A percentile compares a stretch with the other conserved stretches of the same genome.
These are phyloP conservation scores for Coecobrya sp. DNA, from an alignment of 2,888 invertebrate species.

Conservation along the genomic window DNA sequence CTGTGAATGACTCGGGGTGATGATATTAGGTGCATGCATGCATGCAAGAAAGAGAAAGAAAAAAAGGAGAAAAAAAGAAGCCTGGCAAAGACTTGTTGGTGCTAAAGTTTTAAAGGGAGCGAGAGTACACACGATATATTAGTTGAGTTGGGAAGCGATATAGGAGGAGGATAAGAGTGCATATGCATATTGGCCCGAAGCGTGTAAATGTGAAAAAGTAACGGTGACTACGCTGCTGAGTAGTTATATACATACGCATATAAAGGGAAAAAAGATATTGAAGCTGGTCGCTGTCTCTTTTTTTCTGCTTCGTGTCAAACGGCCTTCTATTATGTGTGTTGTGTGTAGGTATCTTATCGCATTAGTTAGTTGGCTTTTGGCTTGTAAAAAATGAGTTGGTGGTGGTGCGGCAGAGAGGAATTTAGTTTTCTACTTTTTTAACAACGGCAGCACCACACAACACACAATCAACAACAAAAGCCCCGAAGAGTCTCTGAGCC, in stretches of 20 bases:
- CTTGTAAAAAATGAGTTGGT: conserved; percentile 23
- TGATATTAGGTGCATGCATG: conserved; percentile 21
- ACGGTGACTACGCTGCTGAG: conserved; percentile 62
- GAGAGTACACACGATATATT: background rate
- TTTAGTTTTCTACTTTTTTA: conserved; percentile 1
- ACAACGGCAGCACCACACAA: background rate
- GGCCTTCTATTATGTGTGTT: conserved; percentile 24
- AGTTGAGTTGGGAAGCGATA: background rate
- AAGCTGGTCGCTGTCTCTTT: conserved; percentile 55
- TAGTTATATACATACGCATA: background rate
- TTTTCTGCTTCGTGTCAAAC: conserved; percentile 67
- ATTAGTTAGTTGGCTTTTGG: conserved; percentile 27
- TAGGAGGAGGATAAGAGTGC: conserved; percentile 19
- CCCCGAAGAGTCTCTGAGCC: conserved; percentile 20
- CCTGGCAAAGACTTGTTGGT: conserved; percentile 53
- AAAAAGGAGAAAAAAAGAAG: conserved; percentile 40
- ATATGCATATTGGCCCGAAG: conserved; percentile 67
- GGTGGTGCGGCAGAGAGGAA: conserved; percentile 24
- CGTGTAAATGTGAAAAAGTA: conserved; percentile 80
- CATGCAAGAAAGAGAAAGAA: conserved; percentile 40
- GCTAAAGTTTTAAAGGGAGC: conserved; percentile 43
- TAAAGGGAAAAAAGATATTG: background rate
- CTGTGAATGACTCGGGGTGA: conserved; percentile 75
- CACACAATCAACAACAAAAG: background rate
- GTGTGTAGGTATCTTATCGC: conserved; percentile 6